Base-by-base conservation (phyloP, 2,888 invertebrate genomes). In the Dasypogon diadema region DNA sequence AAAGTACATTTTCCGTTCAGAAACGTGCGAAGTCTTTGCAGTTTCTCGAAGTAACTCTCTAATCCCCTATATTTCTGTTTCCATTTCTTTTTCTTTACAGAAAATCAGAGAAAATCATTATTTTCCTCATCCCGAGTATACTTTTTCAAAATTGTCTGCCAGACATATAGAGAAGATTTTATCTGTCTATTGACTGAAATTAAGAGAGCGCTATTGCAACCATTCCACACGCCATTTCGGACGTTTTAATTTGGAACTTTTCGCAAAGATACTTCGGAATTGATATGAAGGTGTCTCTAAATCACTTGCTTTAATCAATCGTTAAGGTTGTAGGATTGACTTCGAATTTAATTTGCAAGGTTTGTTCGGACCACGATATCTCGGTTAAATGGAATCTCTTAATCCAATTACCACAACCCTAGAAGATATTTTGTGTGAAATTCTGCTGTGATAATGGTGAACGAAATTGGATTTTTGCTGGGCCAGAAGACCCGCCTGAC, bases 401-500 rank as follows among this genome's bases (percentile, higher is more conserved):
- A 65, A 65, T 65, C 65, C 65, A 48, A 65, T 65, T 65, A 65
- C 46, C 42, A 21, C 46, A 24, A 5, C 65, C 65, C 65, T 3
- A 18, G 14, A 37, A 46, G 24, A 24, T 24, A 65, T 48, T 65
- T 65, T 65, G 48, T 65, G 48, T 14, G 26, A 65, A 65, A 26
- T 21, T 46, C 26, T n/a, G 16, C 46, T 46, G 65, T 14, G 48
- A 65, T 65, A 65, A 65, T 65, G 24, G 65, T 24, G 26, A 22
- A 42, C 14, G 24, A 65, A 65, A 65, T 65, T 65, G 65, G 65
- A 65, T 65, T 65, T 65, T 65, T 65, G 65, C 14, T 46, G 65
- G 65, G 22, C 22, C 65, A 24, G 46, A 14, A 65, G 24, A 65
- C 48, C 48, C 24, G 46, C 24, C 14, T 46, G 65, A 46, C 21